Base-by-base conservation (phyloP, 2,888 invertebrate genomes). In the Torymus tubicola region DNA sequence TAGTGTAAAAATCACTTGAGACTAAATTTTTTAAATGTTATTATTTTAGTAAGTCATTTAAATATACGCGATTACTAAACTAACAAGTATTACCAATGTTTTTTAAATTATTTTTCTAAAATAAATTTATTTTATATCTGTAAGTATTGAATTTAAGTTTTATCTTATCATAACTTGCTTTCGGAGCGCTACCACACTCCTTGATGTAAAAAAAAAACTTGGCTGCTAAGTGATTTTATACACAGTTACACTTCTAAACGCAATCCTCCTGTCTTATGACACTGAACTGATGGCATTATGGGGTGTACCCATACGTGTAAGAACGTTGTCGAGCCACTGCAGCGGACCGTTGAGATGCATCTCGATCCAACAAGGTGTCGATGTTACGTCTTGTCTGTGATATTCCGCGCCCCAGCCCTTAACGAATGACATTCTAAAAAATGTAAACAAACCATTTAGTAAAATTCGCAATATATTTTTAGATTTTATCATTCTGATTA, bases 331-430 rank as follows among this genome's bases (percentile, higher is more conserved):
- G 84, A 99, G 92, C 99, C 99, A 99, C 92, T 98, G 98, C 81
- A 99, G 93, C 2, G 99, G 99, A 11, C 99, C 99, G 89, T 99
- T 98, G 50, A 99, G 93, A 91, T 99, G 99, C 83, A 99, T 97
- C 92, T 99, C 99, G 83, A 99, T 98, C 99, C 99, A 99, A 90
- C 99, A 99, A 0, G 99, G 99, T 0, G 99, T 99, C 68, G 98
- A 98, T 0, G 99, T 99, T 16, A 99, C 99, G 89, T 99, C 99
- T 91, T 99, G 99, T 42, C 99, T 94, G 89, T 99, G 99, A 91
- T 99, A 99, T 92, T 99, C 99, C 14, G 99, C 99, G 55, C 99
- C 99, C 99, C 99, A 99, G 2, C 99, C 99, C 90, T 99, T 99
- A 53, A 99, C 99, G 90, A 99, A 99, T 86, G 98, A 98, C 97